Evolutionary conservation across 2,797 vertebrate genomes (phyloP).

Genomic region (Catamblyrhynchus diadema): DNA sequence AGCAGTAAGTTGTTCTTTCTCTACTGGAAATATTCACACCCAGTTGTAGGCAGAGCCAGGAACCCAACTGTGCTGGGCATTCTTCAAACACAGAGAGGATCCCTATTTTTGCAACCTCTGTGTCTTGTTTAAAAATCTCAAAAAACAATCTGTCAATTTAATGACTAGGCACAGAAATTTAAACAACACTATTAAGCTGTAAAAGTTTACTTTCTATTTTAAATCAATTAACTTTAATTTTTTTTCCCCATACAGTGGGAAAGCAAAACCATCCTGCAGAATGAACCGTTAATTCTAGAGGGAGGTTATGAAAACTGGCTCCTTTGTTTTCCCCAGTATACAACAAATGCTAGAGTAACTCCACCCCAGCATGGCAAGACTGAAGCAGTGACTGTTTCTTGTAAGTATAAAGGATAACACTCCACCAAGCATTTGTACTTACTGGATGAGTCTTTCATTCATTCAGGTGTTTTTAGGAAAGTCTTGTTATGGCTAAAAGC

Average conservation of each 20-base stretch:
- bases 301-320: slow-evolving; percentile 99
- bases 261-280: slow-evolving; percentile 87
- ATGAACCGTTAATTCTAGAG: slow-evolving; percentile 91
- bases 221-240: neutral
- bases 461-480: neutral
- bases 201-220: neutral
- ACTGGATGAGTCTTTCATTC: neutral
- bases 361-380: slow-evolving; percentile 79
- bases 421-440: neutral
- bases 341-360: slow-evolving; percentile 90
- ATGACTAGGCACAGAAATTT: neutral
- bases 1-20: neutral
- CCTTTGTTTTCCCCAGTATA: slow-evolving; percentile 94
- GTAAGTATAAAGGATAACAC: slow-evolving; percentile 78
- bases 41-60: neutral
- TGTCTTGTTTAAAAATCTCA: neutral
- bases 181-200: neutral
- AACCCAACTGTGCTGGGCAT: neutral
- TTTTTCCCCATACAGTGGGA: slow-evolving; percentile 86
- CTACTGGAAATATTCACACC: neutral
- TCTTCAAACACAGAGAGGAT: neutral
- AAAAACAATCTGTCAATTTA: neutral
- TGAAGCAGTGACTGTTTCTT: slow-evolving; percentile 81
- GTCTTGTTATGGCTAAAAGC: neutral
- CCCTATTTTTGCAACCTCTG: neutral